A percentile compares a stretch with the other conserved stretches of the same genome.
These are phyloP conservation scores for Nipponia nippon DNA, from an alignment of 2,113 vertebrate species.

Conservation along the genomic window DNA sequence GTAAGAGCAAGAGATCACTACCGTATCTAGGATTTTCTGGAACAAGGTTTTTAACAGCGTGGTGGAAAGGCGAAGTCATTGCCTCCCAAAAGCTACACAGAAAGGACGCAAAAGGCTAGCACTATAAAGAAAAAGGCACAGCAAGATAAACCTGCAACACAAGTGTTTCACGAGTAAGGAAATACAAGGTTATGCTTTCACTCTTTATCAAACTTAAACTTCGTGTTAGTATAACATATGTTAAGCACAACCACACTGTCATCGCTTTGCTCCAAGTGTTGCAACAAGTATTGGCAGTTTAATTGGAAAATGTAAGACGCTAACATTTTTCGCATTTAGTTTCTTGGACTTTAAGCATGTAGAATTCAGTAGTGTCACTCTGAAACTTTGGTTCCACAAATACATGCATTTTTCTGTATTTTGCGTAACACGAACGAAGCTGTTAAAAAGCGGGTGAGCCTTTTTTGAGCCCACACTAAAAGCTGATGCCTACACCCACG, in stretches of 20 bases:
- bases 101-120: background rate
- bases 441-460: fast-evolving
- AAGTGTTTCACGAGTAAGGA: fast-evolving
- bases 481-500: fast-evolving
- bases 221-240: fast-evolving
- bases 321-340: fast-evolving
- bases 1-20: background rate
- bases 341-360: fast-evolving
- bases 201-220: too few relatives aligned
- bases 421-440: fast-evolving
- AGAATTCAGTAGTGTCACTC: fast-evolving
- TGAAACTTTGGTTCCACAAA: fast-evolving
- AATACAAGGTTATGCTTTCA: too few relatives aligned
- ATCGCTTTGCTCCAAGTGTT: fast-evolving
- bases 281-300: background rate
- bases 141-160: background rate
- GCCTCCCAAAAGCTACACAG: background rate
- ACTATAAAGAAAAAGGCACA: background rate
- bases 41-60: background rate
- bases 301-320: fast-evolving
- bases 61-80: background rate
- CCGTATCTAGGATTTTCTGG: fast-evolving
- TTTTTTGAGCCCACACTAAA: background rate
- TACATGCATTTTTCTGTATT: fast-evolving
- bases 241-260: fast-evolving